These are phyloP conservation scores for Heteronetta atricapilla DNA, from an alignment of 2,113 vertebrate species.

Conservation along the genomic window DNA sequence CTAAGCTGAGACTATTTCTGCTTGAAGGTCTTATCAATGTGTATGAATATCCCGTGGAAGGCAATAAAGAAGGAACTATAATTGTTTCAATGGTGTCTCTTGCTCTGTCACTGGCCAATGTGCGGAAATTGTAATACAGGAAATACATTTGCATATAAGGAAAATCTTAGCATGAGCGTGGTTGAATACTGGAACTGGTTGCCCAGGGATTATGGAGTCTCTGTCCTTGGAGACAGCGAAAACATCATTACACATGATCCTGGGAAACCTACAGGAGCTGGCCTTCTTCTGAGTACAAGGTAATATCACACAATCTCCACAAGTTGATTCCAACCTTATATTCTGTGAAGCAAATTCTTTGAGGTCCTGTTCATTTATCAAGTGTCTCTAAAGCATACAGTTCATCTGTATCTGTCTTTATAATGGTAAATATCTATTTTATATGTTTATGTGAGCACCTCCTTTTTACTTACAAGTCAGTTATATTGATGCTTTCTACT, in stretches of 20 bases:
- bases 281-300: background rate
- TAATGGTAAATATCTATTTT: background rate
- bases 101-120: background rate
- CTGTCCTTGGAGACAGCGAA: background rate
- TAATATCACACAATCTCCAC: background rate
- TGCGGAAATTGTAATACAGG: background rate
- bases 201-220: background rate
- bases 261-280: background rate
- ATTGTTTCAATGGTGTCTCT: background rate
- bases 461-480: background rate
- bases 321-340: background rate
- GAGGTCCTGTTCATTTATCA: background rate
- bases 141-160: background rate
- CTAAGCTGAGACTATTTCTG: background rate
- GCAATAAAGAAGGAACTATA: background rate
- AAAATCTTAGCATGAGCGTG: background rate
- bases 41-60: background rate
- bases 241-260: background rate
- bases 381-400: background rate
- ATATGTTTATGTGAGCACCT: background rate
- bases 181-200: background rate
- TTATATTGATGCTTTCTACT: background rate
- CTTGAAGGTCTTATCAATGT: background rate
- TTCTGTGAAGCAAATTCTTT: background rate
- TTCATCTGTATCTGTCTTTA: background rate